Evolutionary conservation across 2,113 vertebrate species (phyloP).

Genomic region (Chloroceryle aenea): DNA sequence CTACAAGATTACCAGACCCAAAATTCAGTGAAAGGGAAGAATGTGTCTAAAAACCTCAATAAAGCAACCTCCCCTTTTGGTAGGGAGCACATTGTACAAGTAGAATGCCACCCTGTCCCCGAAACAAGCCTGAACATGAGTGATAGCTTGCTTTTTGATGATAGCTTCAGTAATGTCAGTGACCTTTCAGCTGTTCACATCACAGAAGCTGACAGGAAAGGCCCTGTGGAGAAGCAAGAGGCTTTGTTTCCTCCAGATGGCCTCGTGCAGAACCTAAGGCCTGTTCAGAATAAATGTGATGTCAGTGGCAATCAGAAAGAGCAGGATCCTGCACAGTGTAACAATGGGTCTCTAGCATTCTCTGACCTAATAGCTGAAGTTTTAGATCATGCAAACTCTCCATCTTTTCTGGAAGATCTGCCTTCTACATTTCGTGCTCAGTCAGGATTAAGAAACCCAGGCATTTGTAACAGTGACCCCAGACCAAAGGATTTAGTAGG

Average conservation of each 20-base stretch:
- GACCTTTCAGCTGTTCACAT: constrained; percentile 70
- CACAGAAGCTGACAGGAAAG: constrained; percentile 38
- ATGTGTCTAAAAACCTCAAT: neutral
- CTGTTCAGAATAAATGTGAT: neutral
- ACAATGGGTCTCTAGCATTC: constrained; percentile 79
- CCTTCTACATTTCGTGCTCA: neutral
- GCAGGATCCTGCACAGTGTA: neutral
- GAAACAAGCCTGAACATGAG: constrained; percentile 87
- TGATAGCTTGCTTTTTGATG: constrained; percentile 90
- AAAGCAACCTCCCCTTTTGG: neutral
- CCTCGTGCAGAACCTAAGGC: neutral
- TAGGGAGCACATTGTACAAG: constrained; percentile 6
- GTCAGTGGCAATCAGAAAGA: neutral
- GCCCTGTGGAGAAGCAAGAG: neutral
- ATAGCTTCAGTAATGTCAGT: constrained; percentile 82
- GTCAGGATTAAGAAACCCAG: neutral
- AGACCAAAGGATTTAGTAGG: neutral
- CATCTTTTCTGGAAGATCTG: neutral
- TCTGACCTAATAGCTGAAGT: constrained; percentile 83
- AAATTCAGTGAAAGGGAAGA: constrained; percentile 58
- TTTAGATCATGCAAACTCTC: constrained; percentile 56
- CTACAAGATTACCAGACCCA: constrained; percentile 84
- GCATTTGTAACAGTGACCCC: neutral
- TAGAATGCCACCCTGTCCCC: neutral
- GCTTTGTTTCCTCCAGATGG: constrained; percentile 26